Evolutionary conservation across 2,888 invertebrate species (phyloP), one percentile per base, ranked within the genome.

Genomic region (Eupithecia dodoneata): DNA sequence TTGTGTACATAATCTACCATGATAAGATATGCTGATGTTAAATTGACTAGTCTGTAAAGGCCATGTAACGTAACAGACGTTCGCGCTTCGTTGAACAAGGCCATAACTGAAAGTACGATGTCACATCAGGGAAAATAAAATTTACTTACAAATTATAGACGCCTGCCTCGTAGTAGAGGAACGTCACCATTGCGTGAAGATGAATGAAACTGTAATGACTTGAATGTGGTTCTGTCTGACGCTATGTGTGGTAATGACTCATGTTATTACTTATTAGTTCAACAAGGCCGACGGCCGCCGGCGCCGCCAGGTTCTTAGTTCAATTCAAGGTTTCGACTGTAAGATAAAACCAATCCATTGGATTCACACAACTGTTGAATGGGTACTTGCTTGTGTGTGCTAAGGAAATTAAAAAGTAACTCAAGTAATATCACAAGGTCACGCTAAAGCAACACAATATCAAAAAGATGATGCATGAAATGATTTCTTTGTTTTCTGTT

Each of bases 1-100:
- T 93, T 93, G 94, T 92, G 91, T 91, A 94, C 93, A 94, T 92
- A 94, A 92, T 94, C 93, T 93, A 86, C 83, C 81, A 78, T 89
- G 94, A 94, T 94, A 94, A 94, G 94, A 94, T 94, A 92, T 76
- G 78, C 84, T 87, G 85, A 84, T 83, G 84, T 81, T 69, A 82
- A 83, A 63, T 80, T 74, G 73, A 75, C 75, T 69, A 79, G 78
- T 77, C 45, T 52, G 63, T 59, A 73, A 74, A 76, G 77, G 67
- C 77, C 59, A 47, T 76, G 73, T 71, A 71, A 78, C 74, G 49
- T 55, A 78, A 71, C 76, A 75, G 79, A 76, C 81, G 79, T 80
- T 78, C 75, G 73, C 74, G 81, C 82, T 81, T 77, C 82, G 79
- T 59, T 75, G 82, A 80, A 67, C 82, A 83, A 82, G 84, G 81